These are phyloP conservation scores for Aepyceros melampus DNA, from an alignment of 2,113 vertebrate species.

Conservation along the genomic window DNA sequence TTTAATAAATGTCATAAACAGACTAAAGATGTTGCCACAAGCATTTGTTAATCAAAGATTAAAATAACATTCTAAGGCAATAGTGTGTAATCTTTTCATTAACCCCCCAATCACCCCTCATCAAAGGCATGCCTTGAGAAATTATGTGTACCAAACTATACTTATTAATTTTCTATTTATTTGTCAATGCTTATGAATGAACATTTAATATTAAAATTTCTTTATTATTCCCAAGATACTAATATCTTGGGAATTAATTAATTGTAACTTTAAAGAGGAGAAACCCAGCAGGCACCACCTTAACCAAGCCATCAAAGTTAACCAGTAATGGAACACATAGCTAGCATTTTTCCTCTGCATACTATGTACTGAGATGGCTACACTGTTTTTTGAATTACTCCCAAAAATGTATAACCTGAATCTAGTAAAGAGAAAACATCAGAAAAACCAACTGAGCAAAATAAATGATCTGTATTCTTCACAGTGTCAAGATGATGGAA, in stretches of 20 bases:
- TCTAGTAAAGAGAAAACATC: neutral
- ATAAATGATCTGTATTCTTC: neutral
- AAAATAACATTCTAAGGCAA: slow-evolving; percentile 4
- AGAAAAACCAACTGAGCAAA: neutral
- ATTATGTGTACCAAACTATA: neutral
- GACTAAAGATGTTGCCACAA: neutral
- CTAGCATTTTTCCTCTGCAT: neutral
- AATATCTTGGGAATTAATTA: neutral
- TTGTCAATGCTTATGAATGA: neutral
- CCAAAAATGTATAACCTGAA: neutral
- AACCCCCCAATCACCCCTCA: neutral
- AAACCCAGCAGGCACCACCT: neutral
- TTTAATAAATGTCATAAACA: neutral
- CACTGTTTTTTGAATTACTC: neutral
- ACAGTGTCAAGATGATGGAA: neutral
- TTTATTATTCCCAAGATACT: neutral
- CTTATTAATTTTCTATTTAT: neutral
- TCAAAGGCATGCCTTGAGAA: neutral
- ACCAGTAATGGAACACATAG: neutral
- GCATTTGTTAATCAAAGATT: neutral
- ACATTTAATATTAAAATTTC: neutral
- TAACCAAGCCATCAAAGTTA: neutral
- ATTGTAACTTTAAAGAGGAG: neutral
- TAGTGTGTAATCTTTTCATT: neutral
- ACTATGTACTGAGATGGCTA: neutral